phyloP scores from a whole-genome alignment of 2,113 vertebrate genomes.

The Oryzias celebensis region DNA sequence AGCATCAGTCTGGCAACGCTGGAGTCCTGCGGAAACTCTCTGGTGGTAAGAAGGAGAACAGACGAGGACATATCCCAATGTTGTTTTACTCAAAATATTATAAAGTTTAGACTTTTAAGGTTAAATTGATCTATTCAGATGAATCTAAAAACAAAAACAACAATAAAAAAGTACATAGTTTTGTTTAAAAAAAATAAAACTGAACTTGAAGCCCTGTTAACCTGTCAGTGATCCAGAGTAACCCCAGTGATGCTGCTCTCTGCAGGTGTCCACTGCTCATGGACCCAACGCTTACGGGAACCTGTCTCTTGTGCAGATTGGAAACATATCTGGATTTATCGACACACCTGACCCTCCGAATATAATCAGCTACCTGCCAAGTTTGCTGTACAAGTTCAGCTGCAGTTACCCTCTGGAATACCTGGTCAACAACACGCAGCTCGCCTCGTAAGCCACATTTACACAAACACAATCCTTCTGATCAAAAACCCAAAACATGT shows the following conservation, averaged over 20 bases:
- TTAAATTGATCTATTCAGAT: too few relatives aligned
- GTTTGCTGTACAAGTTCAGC: slow-evolving; percentile 96
- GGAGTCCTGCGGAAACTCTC: slow-evolving; percentile 90
- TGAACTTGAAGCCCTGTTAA: not conserved
- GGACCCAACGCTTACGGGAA: slow-evolving; percentile 91
- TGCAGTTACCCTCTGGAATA: slow-evolving; percentile 97
- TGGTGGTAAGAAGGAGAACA: slow-evolving; percentile 83
- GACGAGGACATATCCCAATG: not conserved
- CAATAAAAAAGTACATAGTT: too few relatives aligned
- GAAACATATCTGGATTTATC: slow-evolving; percentile 94
- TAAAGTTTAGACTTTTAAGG: too few relatives aligned
- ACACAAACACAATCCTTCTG: not conserved
- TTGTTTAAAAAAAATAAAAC: too few relatives aligned
- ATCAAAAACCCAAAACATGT: too few relatives aligned
- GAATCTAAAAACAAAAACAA: too few relatives aligned
- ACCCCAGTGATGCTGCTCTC: slow-evolving; percentile 5
- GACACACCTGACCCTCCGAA: slow-evolving; percentile 95
- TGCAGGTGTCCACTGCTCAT: slow-evolving; percentile 88
- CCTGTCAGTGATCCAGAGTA: not conserved
- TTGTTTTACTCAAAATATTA: too few relatives aligned
- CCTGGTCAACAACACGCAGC: slow-evolving; percentile 96
- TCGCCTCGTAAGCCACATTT: slow-evolving; percentile 89
- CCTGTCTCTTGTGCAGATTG: slow-evolving; percentile 91
- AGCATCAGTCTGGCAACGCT: slow-evolving; percentile 93
- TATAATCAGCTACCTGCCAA: slow-evolving; percentile 95